phyloP scores from a whole-genome alignment of 2,888 invertebrate genomes.

The Meliscaeva auricollis region DNA sequence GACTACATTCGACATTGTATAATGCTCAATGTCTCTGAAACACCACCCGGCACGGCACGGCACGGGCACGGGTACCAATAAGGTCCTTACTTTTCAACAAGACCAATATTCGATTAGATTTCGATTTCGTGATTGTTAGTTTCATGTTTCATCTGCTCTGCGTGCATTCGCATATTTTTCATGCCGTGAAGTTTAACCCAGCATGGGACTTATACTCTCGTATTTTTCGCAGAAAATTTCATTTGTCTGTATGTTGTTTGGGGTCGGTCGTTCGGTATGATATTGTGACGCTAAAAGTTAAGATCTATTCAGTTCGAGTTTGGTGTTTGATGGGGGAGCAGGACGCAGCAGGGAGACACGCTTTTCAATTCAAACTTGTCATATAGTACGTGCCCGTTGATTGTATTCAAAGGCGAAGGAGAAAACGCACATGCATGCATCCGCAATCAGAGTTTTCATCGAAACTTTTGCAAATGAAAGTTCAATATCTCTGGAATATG shows the following conservation, averaged over 20 bases:
- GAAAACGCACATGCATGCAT: constrained; percentile 59
- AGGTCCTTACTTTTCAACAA: constrained; percentile 13
- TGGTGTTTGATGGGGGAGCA: background rate
- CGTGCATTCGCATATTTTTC: constrained; percentile 65
- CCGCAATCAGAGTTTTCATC: constrained; percentile 60
- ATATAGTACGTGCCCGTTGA: constrained; percentile 66
- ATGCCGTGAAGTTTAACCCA: constrained; percentile 16
- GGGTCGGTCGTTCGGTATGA: background rate
- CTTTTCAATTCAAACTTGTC: constrained; percentile 70
- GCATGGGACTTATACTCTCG: constrained; percentile 10
- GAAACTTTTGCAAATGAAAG: constrained; percentile 46
- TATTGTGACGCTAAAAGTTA: constrained; percentile 18
- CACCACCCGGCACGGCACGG: background rate
- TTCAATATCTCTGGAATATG: constrained; percentile 34
- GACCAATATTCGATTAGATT: constrained; percentile 65
- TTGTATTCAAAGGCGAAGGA: constrained; percentile 19
- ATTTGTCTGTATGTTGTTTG: background rate
- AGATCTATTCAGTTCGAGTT: constrained; percentile 26
- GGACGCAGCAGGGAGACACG: constrained; percentile 34
- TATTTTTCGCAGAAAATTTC: constrained; percentile 32
- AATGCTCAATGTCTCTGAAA: background rate
- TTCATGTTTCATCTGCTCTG: constrained; percentile 71
- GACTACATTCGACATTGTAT: constrained; percentile 14
- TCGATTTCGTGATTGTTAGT: constrained; percentile 69
- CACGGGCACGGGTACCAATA: background rate